These are phyloP conservation scores for Scrobipalpa costella DNA, from an alignment of 2,888 invertebrate genomes.

Conservation along the genomic window DNA sequence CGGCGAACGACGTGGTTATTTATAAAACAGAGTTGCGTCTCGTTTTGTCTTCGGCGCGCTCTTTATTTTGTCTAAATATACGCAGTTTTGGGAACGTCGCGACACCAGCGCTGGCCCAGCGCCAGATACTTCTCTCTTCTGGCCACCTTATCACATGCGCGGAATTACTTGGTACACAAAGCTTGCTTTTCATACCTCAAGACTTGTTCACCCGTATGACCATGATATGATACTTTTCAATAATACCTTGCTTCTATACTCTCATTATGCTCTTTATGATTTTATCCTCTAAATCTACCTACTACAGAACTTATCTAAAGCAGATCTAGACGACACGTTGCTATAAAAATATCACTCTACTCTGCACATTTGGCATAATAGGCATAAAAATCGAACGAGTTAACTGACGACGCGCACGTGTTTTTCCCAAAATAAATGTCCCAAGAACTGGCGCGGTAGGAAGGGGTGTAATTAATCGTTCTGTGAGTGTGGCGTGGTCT, in stretches of 20 bases:
- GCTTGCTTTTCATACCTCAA: background rate
- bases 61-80: conserved; percentile 82
- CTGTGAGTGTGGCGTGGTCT: conserved; percentile 30
- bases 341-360: background rate
- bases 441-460: conserved; percentile 44
- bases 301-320: too few relatives aligned
- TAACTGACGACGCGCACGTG: conserved; percentile 52
- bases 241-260: background rate
- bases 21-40: conserved; percentile 81
- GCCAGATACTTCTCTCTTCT: conserved; percentile 71
- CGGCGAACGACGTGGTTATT: conserved; percentile 79
- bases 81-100: conserved; percentile 80
- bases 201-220: background rate
- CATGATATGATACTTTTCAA: background rate
- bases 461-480: conserved; percentile 50
- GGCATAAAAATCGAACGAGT: conserved; percentile 37
- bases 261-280: background rate
- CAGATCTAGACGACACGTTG: background rate
- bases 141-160: conserved; percentile 49
- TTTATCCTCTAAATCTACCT: too few relatives aligned
- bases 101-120: conserved; percentile 70
- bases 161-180: background rate
- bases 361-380: conserved; percentile 19
- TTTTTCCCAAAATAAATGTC: conserved; percentile 60
- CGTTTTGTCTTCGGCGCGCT: conserved; percentile 80